Evolutionary conservation across 2,888 invertebrate species (phyloP).

Genomic region (Cerastis rubricosa): DNA sequence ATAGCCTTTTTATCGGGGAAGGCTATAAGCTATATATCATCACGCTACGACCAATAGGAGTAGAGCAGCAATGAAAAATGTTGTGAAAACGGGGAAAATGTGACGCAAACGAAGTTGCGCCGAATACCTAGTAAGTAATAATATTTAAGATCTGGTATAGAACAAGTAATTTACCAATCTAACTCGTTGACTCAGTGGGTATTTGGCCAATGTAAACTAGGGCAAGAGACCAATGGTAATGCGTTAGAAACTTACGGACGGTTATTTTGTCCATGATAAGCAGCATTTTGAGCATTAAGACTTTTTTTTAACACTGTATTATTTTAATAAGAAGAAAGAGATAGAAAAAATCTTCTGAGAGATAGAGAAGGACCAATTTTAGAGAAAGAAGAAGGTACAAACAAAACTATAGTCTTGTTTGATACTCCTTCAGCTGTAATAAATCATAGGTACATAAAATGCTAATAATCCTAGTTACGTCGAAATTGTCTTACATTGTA

Average conservation of each 20-base stretch:
- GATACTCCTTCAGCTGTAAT: background rate
- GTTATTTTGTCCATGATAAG: background rate
- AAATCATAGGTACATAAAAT: too few relatives aligned
- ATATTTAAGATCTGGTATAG: background rate
- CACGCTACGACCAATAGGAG: too few relatives aligned
- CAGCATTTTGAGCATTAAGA: too few relatives aligned
- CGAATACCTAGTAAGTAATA: too few relatives aligned
- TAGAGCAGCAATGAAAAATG: too few relatives aligned
- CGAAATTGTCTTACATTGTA: background rate
- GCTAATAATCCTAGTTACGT: background rate
- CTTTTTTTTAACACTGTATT: background rate
- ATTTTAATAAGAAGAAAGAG: background rate
- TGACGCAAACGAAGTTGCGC: too few relatives aligned
- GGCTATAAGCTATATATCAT: too few relatives aligned
- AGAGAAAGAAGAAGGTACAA: background rate
- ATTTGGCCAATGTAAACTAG: constrained; percentile 7
- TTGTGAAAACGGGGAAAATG: too few relatives aligned
- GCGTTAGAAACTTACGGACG: background rate
- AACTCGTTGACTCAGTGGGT: background rate
- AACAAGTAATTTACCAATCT: background rate
- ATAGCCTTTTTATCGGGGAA: too few relatives aligned
- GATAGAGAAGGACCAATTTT: background rate
- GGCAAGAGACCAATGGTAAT: background rate
- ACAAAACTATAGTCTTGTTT: background rate
- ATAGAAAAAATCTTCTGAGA: too few relatives aligned